Evolutionary conservation across 2,797 vertebrate species (phyloP).

Genomic region (Pteropus rufus): DNA sequence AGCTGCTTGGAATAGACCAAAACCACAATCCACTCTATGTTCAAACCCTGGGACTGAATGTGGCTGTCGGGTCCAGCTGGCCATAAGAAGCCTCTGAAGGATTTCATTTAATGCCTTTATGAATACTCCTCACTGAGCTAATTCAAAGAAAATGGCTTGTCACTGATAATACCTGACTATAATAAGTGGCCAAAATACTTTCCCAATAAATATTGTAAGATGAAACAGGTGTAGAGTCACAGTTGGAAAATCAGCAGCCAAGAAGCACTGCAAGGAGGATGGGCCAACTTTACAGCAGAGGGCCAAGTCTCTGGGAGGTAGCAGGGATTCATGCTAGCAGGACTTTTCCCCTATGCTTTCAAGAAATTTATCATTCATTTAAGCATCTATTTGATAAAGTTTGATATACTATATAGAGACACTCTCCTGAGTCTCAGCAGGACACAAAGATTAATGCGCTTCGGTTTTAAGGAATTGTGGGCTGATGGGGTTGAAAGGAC

Average conservation of each 20-base stretch:
- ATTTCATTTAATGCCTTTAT: conserved; percentile 16
- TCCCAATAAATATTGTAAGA: conserved; percentile 48
- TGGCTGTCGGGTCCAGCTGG: not conserved
- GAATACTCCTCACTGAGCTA: conserved; percentile 43
- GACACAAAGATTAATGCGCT: not conserved
- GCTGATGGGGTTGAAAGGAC: not conserved
- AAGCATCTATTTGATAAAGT: not conserved
- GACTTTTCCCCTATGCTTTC: not conserved
- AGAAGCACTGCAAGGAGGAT: not conserved
- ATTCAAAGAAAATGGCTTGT: conserved; percentile 53
- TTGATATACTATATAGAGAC: not conserved
- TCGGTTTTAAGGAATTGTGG: not conserved
- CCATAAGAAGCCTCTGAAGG: not conserved
- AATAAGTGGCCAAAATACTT: conserved; percentile 47
- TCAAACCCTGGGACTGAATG: not conserved
- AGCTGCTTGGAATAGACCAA: not conserved
- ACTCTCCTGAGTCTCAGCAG: not conserved
- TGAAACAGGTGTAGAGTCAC: conserved; percentile 8
- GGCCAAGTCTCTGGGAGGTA: not conserved
- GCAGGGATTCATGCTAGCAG: not conserved
- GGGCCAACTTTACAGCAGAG: not conserved
- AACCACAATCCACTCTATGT: not conserved
- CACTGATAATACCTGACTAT: conserved; percentile 40
- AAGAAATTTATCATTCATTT: not conserved
- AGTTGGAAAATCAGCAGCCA: not conserved